A percentile compares a stretch with the other conserved stretches of the same genome.
Conservation (phyloP, 2,888 invertebrate species). For the Steromphala cineraria region DNA sequence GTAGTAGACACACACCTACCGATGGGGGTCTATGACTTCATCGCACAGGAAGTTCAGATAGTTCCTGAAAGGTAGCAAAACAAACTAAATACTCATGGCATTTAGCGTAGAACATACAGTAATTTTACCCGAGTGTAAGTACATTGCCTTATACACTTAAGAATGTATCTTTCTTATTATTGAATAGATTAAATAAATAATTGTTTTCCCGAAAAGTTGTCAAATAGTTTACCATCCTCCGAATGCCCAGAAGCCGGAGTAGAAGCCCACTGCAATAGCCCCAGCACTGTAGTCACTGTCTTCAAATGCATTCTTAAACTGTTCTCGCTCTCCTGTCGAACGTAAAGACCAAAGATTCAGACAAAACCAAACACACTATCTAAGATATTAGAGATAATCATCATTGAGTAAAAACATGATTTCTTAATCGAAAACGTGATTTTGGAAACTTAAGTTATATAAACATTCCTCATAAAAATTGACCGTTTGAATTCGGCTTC, state of each 20-base stretch:
- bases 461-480: too few species aligned
- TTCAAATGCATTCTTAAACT: slow-evolving; percentile 62
- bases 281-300: slow-evolving; percentile 77
- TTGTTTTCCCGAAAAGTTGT: not conserved
- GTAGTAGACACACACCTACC: slow-evolving; percentile 42
- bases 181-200: too few species aligned
- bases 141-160: not conserved
- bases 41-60: slow-evolving; percentile 76
- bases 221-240: slow-evolving; percentile 77
- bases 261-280: slow-evolving; percentile 78
- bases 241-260: slow-evolving; percentile 72
- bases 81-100: not conserved
- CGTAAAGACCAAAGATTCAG: too few species aligned
- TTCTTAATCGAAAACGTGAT: too few species aligned
- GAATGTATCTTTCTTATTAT: too few species aligned
- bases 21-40: slow-evolving; percentile 68
- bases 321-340: slow-evolving; percentile 53
- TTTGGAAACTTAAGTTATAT: too few species aligned
- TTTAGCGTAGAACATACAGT: too few species aligned
- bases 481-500: too few species aligned
- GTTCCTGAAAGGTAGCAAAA: slow-evolving; percentile 63
- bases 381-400: too few species aligned
- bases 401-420: too few species aligned
- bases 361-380: too few species aligned
- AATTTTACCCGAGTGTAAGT: too few species aligned